phyloP scores from a whole-genome alignment of 2,113 vertebrate genomes.

The Cricetomys ansorgei region DNA sequence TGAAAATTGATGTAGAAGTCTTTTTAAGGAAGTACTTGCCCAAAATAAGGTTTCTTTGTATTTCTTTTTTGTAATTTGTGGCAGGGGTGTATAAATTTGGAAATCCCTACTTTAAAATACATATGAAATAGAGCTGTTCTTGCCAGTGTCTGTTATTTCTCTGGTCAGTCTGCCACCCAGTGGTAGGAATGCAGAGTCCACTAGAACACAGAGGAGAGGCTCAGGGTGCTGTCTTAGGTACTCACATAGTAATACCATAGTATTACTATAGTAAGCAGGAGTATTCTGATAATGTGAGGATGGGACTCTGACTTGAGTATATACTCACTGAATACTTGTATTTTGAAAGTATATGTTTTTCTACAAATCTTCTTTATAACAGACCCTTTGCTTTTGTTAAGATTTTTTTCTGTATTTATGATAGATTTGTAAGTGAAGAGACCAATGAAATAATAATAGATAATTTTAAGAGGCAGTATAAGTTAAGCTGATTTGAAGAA shows the following conservation, averaged over 20 bases:
- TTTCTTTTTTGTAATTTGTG: slow-evolving; percentile 39
- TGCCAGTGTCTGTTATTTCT: background rate
- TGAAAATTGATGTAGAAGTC: background rate
- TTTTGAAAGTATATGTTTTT: slow-evolving; percentile 3
- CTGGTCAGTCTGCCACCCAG: slow-evolving; percentile 55
- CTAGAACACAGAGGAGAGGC: background rate
- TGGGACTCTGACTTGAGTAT: background rate
- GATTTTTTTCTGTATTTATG: slow-evolving; percentile 31
- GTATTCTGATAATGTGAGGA: background rate
- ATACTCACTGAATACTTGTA: slow-evolving; percentile 26
- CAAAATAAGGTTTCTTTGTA: background rate
- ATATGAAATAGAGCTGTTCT: background rate
- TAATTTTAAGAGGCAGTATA: slow-evolving; percentile 47
- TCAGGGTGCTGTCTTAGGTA: background rate
- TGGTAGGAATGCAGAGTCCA: slow-evolving; percentile 62
- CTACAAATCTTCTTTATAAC: slow-evolving; percentile 28
- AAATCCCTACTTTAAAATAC: background rate
- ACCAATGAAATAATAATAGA: slow-evolving; percentile 29
- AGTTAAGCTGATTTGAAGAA: slow-evolving; percentile 34
- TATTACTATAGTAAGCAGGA: no score
- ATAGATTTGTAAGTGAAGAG: background rate
- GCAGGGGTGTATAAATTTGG: background rate
- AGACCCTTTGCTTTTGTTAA: background rate
- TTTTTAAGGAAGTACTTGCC: slow-evolving; percentile 16
- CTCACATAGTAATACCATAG: background rate